A percentile compares a stretch with the other conserved stretches of the same genome.
Conservation (phyloP, 2,797 vertebrate genomes). For the Lepus townsendii region DNA sequence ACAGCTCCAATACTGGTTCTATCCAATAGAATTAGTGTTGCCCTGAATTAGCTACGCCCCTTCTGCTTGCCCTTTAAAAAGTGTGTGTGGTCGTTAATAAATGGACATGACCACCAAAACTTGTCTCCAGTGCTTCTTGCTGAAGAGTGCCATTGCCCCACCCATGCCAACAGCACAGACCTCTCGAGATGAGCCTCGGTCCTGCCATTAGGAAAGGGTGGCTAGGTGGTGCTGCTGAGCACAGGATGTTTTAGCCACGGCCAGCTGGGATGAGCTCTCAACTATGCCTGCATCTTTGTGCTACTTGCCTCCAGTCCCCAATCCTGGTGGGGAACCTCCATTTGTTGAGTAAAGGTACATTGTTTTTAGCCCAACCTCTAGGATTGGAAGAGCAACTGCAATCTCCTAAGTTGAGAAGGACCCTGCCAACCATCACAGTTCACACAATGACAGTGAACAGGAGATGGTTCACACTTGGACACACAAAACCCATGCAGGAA, state of each 20-base stretch:
- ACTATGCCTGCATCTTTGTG: background rate
- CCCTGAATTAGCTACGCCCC: too few species aligned
- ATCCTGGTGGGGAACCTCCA: background rate
- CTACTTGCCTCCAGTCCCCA: background rate
- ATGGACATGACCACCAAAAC: too few species aligned
- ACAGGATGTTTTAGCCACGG: background rate
- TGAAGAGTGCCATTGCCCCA: too few species aligned
- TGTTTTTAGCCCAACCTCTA: background rate
- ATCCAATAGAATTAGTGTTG: too few species aligned
- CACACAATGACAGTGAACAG: background rate
- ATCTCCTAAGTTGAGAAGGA: background rate
- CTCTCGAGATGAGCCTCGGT: too few species aligned
- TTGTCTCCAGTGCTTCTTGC: too few species aligned
- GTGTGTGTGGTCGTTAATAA: too few species aligned
- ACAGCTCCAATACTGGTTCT: too few species aligned
- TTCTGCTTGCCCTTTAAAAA: too few species aligned
- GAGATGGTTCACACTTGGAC: background rate
- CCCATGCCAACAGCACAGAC: too few species aligned
- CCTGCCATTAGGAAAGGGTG: background rate
- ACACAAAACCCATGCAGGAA: background rate
- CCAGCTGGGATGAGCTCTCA: background rate
- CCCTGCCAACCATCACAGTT: background rate
- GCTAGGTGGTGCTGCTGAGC: background rate
- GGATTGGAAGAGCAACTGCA: background rate
- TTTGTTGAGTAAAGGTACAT: background rate